These are phyloP conservation scores for Marasmarcha lunaedactyla DNA, from an alignment of 2,888 invertebrate genomes.

Conservation along the genomic window DNA sequence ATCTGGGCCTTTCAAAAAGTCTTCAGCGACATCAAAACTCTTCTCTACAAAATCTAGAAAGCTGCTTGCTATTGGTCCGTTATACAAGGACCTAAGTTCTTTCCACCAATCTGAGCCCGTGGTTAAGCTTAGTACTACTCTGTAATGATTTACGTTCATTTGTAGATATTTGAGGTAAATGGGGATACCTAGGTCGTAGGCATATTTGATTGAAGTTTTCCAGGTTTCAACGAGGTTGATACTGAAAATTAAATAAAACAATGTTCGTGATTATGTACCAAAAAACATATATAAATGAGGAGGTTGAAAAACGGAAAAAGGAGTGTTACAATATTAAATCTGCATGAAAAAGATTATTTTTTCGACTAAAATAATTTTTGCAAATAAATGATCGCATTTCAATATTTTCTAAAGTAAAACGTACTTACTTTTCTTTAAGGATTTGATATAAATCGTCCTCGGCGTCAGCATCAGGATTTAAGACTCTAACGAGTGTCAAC, in stretches of 20 bases:
- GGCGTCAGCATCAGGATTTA: background rate
- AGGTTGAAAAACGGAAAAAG: no score
- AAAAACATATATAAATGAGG: no score
- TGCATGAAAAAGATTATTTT: no score
- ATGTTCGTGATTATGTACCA: no score
- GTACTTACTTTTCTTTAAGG: slow-evolving; percentile 35
- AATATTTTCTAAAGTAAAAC: no score
- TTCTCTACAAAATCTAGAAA: slow-evolving; percentile 42
- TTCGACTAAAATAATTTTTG: no score
- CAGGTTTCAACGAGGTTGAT: slow-evolving; percentile 28
- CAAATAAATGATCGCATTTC: no score
- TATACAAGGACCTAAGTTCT: slow-evolving; percentile 32
- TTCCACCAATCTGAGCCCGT: slow-evolving; percentile 54
- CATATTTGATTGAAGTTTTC: slow-evolving; percentile 33
- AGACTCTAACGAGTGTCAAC: slow-evolving; percentile 18
- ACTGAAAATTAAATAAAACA: slow-evolving; percentile 26
- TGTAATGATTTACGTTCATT: slow-evolving; percentile 38
- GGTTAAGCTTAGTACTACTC: slow-evolving; percentile 40
- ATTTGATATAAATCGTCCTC: slow-evolving; percentile 28
- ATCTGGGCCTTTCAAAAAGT: slow-evolving; percentile 47
- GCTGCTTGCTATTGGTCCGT: slow-evolving; percentile 30
- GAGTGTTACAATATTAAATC: no score
- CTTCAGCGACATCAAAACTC: slow-evolving; percentile 40
- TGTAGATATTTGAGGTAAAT: slow-evolving; percentile 51
- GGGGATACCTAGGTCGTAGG: slow-evolving; percentile 44